Evolutionary conservation across 2,797 vertebrate species (phyloP), one percentile per base, ranked within the genome.

Genomic region (Hirundo rustica): DNA sequence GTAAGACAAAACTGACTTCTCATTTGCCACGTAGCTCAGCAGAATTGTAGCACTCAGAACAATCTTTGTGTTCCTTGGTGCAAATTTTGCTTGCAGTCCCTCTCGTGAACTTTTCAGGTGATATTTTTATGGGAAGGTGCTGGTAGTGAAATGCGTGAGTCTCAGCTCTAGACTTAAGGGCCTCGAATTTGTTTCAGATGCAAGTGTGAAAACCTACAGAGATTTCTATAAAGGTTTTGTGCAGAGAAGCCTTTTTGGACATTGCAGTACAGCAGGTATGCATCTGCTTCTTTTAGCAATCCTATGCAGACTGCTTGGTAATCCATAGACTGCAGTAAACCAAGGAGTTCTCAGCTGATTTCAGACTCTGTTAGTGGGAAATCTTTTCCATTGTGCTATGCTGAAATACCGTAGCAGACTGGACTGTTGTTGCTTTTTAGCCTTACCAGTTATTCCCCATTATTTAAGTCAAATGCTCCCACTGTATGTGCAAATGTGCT

Each of bases 1-100:
- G 23, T 10, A 44, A 73, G 51, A 47, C 9, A 47, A 57, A 81
- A 8, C 23, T 7, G 17, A 13, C 13, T 60, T 82, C 50, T 77
- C 8, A 3, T 34, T 64, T 57, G 53, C 36, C 15, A 3, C 0
- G 0, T 30, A 61, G 73, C 17, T 86, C 7, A 20, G 11, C 45
- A n/a, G 36, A 77, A 45, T 19, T 4, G 12, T 8, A 40, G 58
- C 0, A 0, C 42, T 77, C 20, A 34, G 62, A 48, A 15, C 8
- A 17, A 9, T 22, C 42, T 10, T 34, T 57, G 38, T 34, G 38
- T 34, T 67, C 12, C 30, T 71, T 34, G 13, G 64, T 25, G 57
- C 5, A 2, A 2, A 29, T 55, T 61, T n/a, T 38, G 26, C 65
- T 64, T 20, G 61, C 23, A 14, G 27, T 29, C 13, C 27, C 14